Evolutionary conservation across 2,797 vertebrate species (phyloP).

Genomic region (Tamandua tetradactyla): DNA sequence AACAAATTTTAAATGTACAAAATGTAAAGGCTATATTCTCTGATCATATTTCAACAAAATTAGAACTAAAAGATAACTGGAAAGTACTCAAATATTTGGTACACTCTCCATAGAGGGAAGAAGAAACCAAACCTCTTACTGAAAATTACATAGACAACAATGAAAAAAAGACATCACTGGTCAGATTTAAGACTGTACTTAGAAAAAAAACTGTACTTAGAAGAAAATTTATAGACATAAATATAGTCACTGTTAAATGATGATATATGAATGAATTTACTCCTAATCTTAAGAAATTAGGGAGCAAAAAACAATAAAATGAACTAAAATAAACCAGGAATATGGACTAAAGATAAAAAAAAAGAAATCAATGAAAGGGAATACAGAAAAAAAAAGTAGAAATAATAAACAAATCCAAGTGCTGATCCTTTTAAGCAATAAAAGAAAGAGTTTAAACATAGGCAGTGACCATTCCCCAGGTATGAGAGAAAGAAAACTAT

Average conservation of each 20-base stretch:
- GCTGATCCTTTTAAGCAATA: not conserved
- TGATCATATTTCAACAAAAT: not conserved
- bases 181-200: constrained; percentile 16
- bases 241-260: not conserved
- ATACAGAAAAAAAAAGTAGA: not conserved
- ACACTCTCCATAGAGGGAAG: not conserved
- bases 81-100: not conserved
- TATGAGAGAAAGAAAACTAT: not conserved
- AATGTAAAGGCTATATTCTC: not conserved
- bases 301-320: not conserved
- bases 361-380: not conserved
- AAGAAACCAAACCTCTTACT: not conserved
- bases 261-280: not conserved
- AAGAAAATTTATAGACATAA: not conserved
- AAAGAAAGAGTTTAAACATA: not conserved
- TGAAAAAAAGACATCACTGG: constrained; percentile 3
- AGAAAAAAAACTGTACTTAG: not conserved
- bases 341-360: not conserved
- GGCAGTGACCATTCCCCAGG: not conserved
- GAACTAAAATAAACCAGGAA: not conserved
- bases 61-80: not conserved
- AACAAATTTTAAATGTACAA: not conserved
- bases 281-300: constrained; percentile 8
- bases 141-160: not conserved
- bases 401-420: not conserved